Evolutionary conservation across 2,888 invertebrate genomes (phyloP), one percentile per base, ranked within the genome.

Genomic region (Spilosoma lubricipeda): DNA sequence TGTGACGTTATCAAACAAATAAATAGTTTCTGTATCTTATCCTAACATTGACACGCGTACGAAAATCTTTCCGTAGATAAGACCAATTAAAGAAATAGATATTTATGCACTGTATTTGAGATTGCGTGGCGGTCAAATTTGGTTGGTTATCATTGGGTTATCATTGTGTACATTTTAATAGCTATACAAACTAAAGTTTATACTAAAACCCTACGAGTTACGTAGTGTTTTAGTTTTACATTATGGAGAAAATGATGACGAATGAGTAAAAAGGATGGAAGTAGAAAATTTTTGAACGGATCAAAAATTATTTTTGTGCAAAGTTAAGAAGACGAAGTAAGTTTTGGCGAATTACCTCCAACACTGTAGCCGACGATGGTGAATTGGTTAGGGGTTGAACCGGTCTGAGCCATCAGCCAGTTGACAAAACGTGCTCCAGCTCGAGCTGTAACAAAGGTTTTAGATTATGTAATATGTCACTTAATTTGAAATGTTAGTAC

Each of bases 281-380:
- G 39, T 11, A 39, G 18, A 45, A 18, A 45, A 45, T 18, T 2
- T 13, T 45, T 45, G 18, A 18, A 18, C 45, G 15, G 15, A 45
- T 18, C 18, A 13, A 15, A 45, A 45, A 45, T 15, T 13, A 15
- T 39, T 0, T 39, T 39, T 39, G 39, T 39, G 39, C 39, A 39
- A 39, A 39, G 9, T 1, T 39, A 39, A 39, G 11, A 1, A 39
- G 39, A 39, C 11, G 39, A 39, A 39, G 39, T 52, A 52, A 23
- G 23, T 3, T 56, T 56, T n/a, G 11, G 0, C 18, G 1, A 7
- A 18, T 65, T 65, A 65, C 64, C 64, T 33, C 64, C 64, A 36
- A 65, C 64, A 30, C 64, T 65, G 64, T 65, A 65, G 8, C 64
- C 64, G 33, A 33, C 64, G 64, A 65, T 65, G 64, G 30, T 30